Evolutionary conservation across 2,888 invertebrate species (phyloP).

Genomic region (Corythucha ciliata): DNA sequence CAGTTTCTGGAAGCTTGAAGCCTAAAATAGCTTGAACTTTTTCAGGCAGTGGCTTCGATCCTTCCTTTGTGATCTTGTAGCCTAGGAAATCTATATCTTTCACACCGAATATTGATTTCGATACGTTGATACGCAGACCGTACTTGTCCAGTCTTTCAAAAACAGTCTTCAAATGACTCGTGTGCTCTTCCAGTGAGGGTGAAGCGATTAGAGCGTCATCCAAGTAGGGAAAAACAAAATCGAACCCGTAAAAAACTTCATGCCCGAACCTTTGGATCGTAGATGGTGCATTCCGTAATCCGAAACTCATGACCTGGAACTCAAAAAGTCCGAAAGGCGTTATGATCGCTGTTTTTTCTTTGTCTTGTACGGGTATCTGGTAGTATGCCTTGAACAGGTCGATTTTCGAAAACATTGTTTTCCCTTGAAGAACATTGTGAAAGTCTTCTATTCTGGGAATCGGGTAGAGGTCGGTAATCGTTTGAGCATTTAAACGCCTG

Average conservation of each 20-base stretch:
- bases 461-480: constrained; percentile 39
- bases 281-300: constrained; percentile 32
- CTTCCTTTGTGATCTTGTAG: constrained; percentile 18
- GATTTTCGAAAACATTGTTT: constrained; percentile 20
- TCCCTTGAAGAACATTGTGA: constrained; percentile 31
- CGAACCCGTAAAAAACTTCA: constrained; percentile 25
- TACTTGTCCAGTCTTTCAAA: constrained; percentile 27
- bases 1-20: constrained; percentile 30
- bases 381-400: constrained; percentile 22
- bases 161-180: constrained; percentile 27
- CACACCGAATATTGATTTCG: constrained; percentile 29
- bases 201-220: constrained; percentile 39
- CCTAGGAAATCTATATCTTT: constrained; percentile 25
- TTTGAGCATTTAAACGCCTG: constrained; percentile 38
- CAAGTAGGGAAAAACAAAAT: constrained; percentile 36
- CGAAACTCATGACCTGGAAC: neutral
- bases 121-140: constrained; percentile 32
- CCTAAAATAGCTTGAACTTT: constrained; percentile 21
- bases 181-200: constrained; percentile 23
- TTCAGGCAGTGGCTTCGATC: constrained; percentile 15
- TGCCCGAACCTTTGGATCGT: constrained; percentile 37
- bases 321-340: constrained; percentile 13
- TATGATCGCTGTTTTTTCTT: constrained; percentile 15
- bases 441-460: constrained; percentile 39
- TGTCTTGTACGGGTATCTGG: constrained; percentile 17